Conservation (phyloP, 1,140 invertebrate genomes). For the Phthorimaea operculella region DNA sequence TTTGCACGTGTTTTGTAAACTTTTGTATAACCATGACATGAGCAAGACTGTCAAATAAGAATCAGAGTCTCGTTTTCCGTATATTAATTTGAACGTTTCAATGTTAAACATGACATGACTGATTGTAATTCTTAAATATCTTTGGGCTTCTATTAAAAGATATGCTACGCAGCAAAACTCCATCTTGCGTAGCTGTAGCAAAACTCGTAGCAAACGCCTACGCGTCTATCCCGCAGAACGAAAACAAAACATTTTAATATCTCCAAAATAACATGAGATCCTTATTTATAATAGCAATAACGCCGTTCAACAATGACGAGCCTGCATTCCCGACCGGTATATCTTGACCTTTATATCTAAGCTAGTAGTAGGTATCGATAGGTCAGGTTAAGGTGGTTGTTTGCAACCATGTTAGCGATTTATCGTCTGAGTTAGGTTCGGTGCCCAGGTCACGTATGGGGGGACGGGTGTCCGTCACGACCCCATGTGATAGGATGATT, state of each 20-base stretch:
- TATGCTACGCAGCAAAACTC: too few relatives aligned
- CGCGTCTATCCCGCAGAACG: constrained; percentile 2
- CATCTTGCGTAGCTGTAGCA: too few relatives aligned
- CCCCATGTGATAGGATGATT: constrained; percentile 47
- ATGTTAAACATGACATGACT: too few relatives aligned
- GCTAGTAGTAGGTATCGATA: neutral
- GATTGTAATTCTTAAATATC: too few relatives aligned
- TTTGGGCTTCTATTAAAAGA: too few relatives aligned
- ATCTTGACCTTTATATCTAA: constrained; percentile 14
- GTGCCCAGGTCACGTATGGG: constrained; percentile 42
- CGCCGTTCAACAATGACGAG: constrained; percentile 56
- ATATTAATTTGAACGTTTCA: too few relatives aligned
- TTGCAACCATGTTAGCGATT: constrained; percentile 28
- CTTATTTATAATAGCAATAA: constrained; percentile 60
- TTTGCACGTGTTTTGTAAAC: too few relatives aligned
- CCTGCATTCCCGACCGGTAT: constrained; percentile 26
- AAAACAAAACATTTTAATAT: constrained; percentile 33
- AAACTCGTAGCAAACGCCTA: neutral
- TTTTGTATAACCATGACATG: too few relatives aligned
- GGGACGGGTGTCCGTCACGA: constrained; percentile 41
- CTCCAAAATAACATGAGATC: constrained; percentile 28
- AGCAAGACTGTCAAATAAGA: too few relatives aligned
- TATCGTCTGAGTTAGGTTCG: constrained; percentile 30
- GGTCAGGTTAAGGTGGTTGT: constrained; percentile 20
- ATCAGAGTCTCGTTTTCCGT: too few relatives aligned